Evolutionary conservation across 2,888 invertebrate species (phyloP), one percentile per base, ranked within the genome.

Genomic region (Callyntrura guangdongensis): DNA sequence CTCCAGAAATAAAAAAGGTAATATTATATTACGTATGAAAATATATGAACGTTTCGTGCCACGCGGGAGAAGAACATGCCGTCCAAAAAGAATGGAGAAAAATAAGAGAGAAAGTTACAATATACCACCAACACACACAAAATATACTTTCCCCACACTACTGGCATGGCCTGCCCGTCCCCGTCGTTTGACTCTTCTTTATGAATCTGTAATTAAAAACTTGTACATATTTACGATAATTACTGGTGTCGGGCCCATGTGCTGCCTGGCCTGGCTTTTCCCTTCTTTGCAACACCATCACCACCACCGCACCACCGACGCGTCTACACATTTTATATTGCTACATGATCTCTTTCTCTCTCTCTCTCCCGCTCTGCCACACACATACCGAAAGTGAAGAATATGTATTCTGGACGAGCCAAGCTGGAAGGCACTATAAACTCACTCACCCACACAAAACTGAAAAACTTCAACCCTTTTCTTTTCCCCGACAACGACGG

Each of bases 131-230:
- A 36, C 17, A 85, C 72, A 84, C 22, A 72, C 0, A 67, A 9
- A 9, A 61, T 9, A 12, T n/a, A 5, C 5, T 59, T 14, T 9
- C 81, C 14, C 77, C 64, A 59, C 61, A 88, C 88, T 79, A 72
- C 69, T 61, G 49, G 74, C 79, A 45, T 64, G 64, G 5, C 72
- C 27, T 82, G 27, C 74, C 61, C 82, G 47, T 84, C 53, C 89
- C 83, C 83, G 89, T 90, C 79, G 84, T 90, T 90, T 90, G 86
- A 90, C 90, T 90, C 90, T 90, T 90, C 90, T 90, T 90, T 90
- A 90, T 90, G 90, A 90, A 90, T 90, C 90, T 90, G 90, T 90
- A 90, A 90, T 90, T 90, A 90, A 90, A 90, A 90, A 90, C 90
- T 90, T 90, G 90, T 86, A 90, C 90, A 89, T 90, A 90, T 90